These are phyloP conservation scores for Diplolepis rosae DNA, from an alignment of 2,888 invertebrate genomes.

Conservation along the genomic window DNA sequence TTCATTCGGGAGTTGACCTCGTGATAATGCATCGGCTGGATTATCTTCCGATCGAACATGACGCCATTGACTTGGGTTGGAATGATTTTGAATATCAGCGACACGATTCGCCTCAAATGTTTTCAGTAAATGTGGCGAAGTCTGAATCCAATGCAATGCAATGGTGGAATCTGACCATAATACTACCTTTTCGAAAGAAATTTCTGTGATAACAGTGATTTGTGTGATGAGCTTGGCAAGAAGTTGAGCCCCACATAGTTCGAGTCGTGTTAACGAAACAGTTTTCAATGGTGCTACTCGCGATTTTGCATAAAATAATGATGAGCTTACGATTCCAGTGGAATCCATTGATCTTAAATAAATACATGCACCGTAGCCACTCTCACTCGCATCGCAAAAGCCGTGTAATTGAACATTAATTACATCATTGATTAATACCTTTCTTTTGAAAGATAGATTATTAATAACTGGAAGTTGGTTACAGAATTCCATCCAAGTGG, in stretches of 20 bases:
- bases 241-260: neutral
- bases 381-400: slow-evolving; percentile 43
- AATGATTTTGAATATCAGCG: slow-evolving; percentile 44
- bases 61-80: slow-evolving; percentile 33
- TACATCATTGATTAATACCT: neutral
- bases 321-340: neutral
- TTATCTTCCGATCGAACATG: slow-evolving; percentile 44
- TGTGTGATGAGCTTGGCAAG: neutral
- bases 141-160: slow-evolving; percentile 47
- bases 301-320: neutral
- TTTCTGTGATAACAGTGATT: neutral
- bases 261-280: neutral
- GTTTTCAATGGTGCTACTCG: neutral
- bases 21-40: slow-evolving; percentile 47
- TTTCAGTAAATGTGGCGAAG: slow-evolving; percentile 42
- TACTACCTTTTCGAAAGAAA: neutral
- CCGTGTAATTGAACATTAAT: slow-evolving; percentile 41
- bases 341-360: neutral
- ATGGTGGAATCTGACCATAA: slow-evolving; percentile 50
- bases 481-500: slow-evolving; percentile 33
- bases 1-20: slow-evolving; percentile 39
- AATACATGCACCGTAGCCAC: slow-evolving; percentile 41
- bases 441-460: neutral
- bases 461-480: slow-evolving; percentile 10
- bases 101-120: slow-evolving; percentile 49